A percentile compares a stretch with the other conserved stretches of the same genome.
phyloP scores from a whole-genome alignment of 2,797 vertebrate genomes.

The Nyctibius grandis region DNA sequence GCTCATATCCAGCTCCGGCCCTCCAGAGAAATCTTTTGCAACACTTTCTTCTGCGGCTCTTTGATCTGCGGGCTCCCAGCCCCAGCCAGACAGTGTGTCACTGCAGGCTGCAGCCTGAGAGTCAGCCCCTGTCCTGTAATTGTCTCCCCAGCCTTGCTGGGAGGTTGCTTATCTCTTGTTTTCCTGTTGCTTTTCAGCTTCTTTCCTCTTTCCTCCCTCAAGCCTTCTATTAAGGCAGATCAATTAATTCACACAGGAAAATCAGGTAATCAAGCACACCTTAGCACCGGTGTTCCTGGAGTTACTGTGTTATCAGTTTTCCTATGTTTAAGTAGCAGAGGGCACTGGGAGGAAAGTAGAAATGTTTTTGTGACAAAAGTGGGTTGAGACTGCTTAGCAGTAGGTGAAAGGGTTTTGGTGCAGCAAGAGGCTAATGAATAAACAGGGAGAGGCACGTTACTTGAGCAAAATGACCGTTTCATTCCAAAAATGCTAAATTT shows the following conservation, averaged over 20 bases:
- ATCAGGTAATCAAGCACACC: background rate
- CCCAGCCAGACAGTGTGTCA: background rate
- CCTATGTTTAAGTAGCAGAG: background rate
- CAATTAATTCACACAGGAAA: background rate
- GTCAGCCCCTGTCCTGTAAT: background rate
- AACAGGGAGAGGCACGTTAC: background rate
- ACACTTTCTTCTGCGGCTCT: background rate
- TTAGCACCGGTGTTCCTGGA: fast-evolving
- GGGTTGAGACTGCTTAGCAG: background rate
- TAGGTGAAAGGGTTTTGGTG: background rate
- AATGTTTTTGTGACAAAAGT: background rate
- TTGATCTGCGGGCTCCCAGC: background rate
- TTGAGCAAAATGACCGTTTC: background rate
- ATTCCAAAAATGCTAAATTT: background rate
- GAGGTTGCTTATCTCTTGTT: background rate
- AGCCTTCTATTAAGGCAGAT: background rate
- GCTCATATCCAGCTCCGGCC: background rate
- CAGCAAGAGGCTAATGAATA: background rate
- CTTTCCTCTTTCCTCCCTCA: background rate
- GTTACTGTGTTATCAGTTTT: fast-evolving
- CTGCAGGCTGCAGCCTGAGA: background rate
- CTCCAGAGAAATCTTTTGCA: background rate
- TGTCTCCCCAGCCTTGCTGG: background rate
- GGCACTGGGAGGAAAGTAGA: background rate
- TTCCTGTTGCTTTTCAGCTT: background rate